phyloP scores from a whole-genome alignment of 1,140 invertebrate genomes.

The Bathynomus jamesi region DNA sequence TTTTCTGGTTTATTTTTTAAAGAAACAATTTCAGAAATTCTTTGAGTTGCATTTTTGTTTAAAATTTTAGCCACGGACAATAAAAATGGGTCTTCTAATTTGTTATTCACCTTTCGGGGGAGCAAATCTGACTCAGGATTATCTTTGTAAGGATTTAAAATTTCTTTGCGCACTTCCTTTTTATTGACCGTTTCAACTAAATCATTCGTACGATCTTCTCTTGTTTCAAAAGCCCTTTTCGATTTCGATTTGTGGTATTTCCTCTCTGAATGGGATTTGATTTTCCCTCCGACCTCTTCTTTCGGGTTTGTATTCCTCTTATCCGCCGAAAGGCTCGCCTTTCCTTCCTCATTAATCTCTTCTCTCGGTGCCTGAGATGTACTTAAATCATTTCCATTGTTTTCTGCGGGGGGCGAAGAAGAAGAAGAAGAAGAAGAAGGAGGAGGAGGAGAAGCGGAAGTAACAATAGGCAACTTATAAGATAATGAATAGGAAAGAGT shows the following conservation, averaged over 20 bases:
- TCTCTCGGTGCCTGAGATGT: not conserved
- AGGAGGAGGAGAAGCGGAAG: not conserved
- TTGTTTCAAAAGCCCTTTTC: not conserved
- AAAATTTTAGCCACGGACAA: not conserved
- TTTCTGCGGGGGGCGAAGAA: not conserved
- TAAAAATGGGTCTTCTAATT: not conserved
- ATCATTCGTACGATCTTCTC: not conserved
- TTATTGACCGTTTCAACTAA: not conserved
- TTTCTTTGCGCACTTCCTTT: not conserved
- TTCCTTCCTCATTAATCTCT: not conserved
- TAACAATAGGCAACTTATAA: too few species aligned
- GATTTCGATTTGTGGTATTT: not conserved
- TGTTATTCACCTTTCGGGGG: not conserved
- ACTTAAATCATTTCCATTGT: not conserved
- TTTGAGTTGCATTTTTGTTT: not conserved
- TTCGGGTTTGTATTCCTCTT: too few species aligned
- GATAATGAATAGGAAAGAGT: not conserved
- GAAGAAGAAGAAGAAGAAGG: not conserved
- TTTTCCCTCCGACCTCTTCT: not conserved
- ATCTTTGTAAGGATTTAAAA: not conserved
- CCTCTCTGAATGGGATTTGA: not conserved
- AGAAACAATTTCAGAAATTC: not conserved
- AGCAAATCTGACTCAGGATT: too few species aligned
- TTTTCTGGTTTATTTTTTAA: not conserved
- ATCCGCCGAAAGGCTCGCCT: not conserved